Base-by-base conservation (phyloP, 2,888 invertebrate species). In the Drosophila leonis region DNA sequence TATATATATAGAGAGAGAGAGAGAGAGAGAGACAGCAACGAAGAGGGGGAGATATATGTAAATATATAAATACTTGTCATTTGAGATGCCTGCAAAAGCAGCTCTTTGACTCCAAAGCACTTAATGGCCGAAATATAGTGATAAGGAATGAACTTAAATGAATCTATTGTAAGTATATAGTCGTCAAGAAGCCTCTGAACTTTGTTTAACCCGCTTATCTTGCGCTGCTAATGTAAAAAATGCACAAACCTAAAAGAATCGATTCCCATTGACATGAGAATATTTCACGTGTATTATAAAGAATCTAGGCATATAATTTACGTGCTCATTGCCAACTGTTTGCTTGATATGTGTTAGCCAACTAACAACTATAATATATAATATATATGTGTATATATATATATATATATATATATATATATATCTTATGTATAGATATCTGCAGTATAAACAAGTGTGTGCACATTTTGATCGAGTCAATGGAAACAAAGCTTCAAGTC, bases 361-460 rank as follows among this genome's bases (percentile, higher is more conserved):
- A 4, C 37, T n/a, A n/a, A 18, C 2, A 39, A 18, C 18, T 27
- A 46, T 41, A 48, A 2, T 31, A 12, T 24, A 39, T 18, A 33
- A 33, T 39, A 2, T 31, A 12, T 24, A 39, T 18, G 27, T 39
- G 39, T 39, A 33, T 13, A 33, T 33, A 7, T 29, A 39, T 20
- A 20, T 41, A 41, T 29, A 15, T 37, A 9, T 2, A n/a, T 44
- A n/a, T 27, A 8, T 18, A 27, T 13, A 44, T 41, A 29, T 12
- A 27, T n/a, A 49, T 27, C 8, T 27, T 29, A 1, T 13, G 13
- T 48, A 27, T 33, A 6, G 15, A 33, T 57, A 39, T 27, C 37
- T 63, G 12, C 12, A n/a, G n/a, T 54, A 24, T 31, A 37, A 37
- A 37, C 39, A 54, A 37, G 9, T 52, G 27, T 35, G 27, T 35